These are phyloP conservation scores for Oxygymnocypris stewartii DNA, from an alignment of 2,113 vertebrate genomes.

Conservation along the genomic window DNA sequence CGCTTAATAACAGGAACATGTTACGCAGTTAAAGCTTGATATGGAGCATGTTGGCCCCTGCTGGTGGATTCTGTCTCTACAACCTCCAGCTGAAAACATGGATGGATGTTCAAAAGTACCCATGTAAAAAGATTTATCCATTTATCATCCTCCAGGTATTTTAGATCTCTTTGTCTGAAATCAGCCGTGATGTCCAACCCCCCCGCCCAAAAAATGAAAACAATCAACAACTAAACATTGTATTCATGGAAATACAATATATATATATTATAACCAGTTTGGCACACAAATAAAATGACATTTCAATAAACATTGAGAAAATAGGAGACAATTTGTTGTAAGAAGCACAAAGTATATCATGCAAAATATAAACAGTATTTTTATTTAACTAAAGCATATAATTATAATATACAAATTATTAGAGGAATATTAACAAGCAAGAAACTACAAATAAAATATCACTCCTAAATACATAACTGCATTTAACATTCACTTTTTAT, in stretches of 20 bases:
- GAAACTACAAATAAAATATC: not conserved
- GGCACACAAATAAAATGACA: not conserved
- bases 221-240: not conserved
- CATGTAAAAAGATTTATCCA: too few relatives aligned
- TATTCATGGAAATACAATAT: not conserved
- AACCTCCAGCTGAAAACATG: not conserved
- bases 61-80: not conserved
- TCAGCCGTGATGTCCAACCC: not conserved
- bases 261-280: not conserved
- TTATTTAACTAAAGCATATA: not conserved
- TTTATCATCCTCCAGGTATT: not conserved
- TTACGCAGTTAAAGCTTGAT: not conserved
- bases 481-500: not conserved
- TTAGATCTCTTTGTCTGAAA: not conserved
- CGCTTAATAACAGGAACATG: not conserved
- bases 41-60: not conserved
- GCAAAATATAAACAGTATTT: not conserved
- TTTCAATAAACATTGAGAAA: not conserved
- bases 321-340: too few relatives aligned
- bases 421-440: not conserved
- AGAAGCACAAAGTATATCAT: not conserved
- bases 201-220: too few relatives aligned
- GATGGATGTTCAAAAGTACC: not conserved
- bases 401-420: not conserved
- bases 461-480: not conserved